phyloP scores from a whole-genome alignment of 2,113 vertebrate species.

The Phalacrocorax aristotelis region DNA sequence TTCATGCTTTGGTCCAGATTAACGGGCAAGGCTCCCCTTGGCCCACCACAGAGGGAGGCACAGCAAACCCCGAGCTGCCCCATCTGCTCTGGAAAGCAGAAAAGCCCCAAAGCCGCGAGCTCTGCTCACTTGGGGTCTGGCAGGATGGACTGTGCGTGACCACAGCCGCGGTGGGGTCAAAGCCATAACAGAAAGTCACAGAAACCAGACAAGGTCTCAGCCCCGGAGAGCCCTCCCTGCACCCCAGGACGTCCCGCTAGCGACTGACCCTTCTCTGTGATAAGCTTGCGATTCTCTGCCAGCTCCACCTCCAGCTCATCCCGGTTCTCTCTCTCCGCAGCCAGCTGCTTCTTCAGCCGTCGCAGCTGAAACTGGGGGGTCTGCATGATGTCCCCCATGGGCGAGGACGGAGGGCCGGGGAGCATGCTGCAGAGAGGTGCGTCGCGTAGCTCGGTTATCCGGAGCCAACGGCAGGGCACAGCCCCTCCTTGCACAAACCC shows the following conservation, averaged over 20 bases:
- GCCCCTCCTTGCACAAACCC: not conserved
- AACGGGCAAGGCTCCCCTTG: not conserved
- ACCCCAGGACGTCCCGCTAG: rapidly evolving
- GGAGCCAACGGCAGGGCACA: rapidly evolving
- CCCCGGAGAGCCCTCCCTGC: not conserved
- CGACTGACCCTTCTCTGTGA: constrained; percentile 79
- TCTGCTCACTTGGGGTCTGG: not conserved
- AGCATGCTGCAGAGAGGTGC: constrained; percentile 47
- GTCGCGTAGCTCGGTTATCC: rapidly evolving
- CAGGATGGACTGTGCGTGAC: not conserved
- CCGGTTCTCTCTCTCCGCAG: constrained; percentile 78
- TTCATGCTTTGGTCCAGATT: no score
- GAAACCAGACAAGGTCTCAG: not conserved
- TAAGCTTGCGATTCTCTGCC: constrained; percentile 67
- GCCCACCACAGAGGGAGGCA: not conserved
- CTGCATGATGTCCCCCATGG: constrained; percentile 88
- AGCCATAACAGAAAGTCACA: not conserved
- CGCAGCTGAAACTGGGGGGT: constrained; percentile 90
- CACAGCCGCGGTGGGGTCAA: not conserved
- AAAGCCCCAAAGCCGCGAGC: not conserved
- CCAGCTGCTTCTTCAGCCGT: constrained; percentile 81
- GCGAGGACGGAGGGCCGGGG: constrained; percentile 73
- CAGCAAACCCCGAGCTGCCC: not conserved
- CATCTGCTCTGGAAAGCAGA: not conserved
- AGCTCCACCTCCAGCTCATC: constrained; percentile 85